Percentiles rank a stretch among this genome's conserved stretches.
Evolutionary conservation across 2,113 vertebrate genomes (phyloP).

Genomic region (Syrmaticus mikado): DNA sequence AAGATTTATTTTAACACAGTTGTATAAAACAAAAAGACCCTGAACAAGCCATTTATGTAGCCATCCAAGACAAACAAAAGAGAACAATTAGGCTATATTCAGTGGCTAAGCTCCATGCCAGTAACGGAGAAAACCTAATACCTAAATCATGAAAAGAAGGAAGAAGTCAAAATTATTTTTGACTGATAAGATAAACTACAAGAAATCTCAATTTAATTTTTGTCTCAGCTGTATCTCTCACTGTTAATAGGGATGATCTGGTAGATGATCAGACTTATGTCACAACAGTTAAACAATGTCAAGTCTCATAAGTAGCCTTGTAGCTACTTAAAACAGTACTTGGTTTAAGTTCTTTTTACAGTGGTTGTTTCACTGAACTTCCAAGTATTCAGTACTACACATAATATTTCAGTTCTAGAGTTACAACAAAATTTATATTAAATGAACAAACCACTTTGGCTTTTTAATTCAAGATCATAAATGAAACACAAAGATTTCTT

Average conservation of each 20-base stretch:
- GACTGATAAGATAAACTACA: neutral
- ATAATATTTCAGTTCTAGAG: neutral
- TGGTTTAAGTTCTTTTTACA: neutral
- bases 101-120: neutral
- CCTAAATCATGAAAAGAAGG: neutral
- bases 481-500: neutral
- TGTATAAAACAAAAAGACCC: slow-evolving; percentile 30
- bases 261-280: rapidly evolving
- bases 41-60: neutral
- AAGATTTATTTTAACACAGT: slow-evolving; percentile 46
- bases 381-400: neutral
- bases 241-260: neutral
- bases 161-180: neutral
- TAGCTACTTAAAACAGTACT: neutral
- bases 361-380: neutral
- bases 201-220: neutral
- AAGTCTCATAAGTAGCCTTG: neutral
- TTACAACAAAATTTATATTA: neutral
- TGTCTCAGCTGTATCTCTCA: neutral
- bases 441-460: neutral
- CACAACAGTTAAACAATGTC: neutral
- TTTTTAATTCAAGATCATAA: neutral
- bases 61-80: slow-evolving; percentile 20
- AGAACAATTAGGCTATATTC: neutral
- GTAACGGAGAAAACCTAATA: slow-evolving; percentile 10